These are phyloP conservation scores for Temnothorax rugatulus DNA, from an alignment of 2,888 invertebrate genomes.

Conservation along the genomic window DNA sequence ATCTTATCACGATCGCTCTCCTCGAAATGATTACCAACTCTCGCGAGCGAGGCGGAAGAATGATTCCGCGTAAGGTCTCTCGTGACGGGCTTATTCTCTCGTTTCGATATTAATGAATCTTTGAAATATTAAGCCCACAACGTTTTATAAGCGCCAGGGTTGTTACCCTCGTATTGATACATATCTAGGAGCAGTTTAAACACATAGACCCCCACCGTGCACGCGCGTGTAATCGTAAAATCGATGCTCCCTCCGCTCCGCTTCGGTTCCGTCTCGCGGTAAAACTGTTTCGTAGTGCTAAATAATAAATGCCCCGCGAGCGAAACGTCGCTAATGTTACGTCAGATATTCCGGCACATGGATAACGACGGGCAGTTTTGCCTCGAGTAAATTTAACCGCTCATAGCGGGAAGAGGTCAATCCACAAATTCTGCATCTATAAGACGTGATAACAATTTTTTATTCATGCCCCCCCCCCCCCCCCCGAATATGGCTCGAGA, in stretches of 20 bases:
- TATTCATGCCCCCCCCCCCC: background rate
- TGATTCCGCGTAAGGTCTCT: conserved; percentile 59
- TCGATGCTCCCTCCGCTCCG: conserved; percentile 60
- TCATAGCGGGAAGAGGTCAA: background rate
- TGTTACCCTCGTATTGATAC: conserved; percentile 77
- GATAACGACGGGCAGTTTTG: conserved; percentile 26
- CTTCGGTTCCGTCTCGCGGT: conserved; percentile 54
- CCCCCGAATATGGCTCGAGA: background rate
- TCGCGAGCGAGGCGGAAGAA: conserved; percentile 11
- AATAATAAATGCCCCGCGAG: conserved; percentile 46
- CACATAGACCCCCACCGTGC: conserved; percentile 38
- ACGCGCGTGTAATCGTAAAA: conserved; percentile 70
- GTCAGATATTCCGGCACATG: conserved; percentile 32
- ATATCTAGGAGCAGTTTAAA: conserved; percentile 64
- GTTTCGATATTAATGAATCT: conserved; percentile 77
- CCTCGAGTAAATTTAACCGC: conserved; percentile 36
- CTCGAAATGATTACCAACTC: conserved; percentile 34
- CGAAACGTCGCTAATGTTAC: conserved; percentile 49
- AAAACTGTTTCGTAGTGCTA: conserved; percentile 44
- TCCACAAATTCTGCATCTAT: conserved; percentile 2
- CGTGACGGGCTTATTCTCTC: conserved; percentile 66
- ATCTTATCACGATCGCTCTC: conserved; percentile 25
- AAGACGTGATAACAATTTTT: background rate
- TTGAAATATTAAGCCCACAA: conserved; percentile 77
- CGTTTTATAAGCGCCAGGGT: conserved; percentile 74